A percentile compares a stretch with the other conserved stretches of the same genome.
These are phyloP conservation scores for Forpus xanthops DNA, from an alignment of 2,797 vertebrate species.

Conservation along the genomic window DNA sequence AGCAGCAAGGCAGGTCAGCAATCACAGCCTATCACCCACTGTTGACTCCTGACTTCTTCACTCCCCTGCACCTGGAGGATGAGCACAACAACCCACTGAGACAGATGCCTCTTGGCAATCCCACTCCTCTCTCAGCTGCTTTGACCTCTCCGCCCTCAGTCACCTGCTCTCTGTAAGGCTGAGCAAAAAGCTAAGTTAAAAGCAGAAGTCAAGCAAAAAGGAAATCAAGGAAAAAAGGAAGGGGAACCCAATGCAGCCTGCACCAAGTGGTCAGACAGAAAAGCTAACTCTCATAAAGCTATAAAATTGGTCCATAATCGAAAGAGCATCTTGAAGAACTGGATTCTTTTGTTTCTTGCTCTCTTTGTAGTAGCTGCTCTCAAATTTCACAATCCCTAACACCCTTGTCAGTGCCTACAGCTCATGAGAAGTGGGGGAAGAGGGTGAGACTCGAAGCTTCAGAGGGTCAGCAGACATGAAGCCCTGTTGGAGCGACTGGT, in stretches of 20 bases:
- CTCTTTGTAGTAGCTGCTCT: neutral
- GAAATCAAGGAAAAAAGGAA: neutral
- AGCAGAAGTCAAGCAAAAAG: neutral
- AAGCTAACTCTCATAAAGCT: neutral
- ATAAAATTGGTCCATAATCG: neutral
- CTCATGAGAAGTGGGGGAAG: neutral
- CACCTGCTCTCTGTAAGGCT: neutral
- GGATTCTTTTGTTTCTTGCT: neutral
- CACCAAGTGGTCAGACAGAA: neutral
- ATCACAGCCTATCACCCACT: neutral
- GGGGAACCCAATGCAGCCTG: neutral
- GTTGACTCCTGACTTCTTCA: neutral
- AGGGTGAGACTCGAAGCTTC: neutral
- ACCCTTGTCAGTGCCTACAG: neutral
- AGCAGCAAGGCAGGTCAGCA: neutral
- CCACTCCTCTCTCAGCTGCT: neutral
- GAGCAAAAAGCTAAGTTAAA: neutral
- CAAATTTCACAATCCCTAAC: neutral
- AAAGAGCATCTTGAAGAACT: neutral
- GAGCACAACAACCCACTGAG: neutral
- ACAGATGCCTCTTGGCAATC: neutral
- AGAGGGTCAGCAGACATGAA: neutral
- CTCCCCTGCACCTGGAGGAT: neutral
- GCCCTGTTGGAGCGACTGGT: neutral
- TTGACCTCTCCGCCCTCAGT: neutral